Percentiles rank a stretch among this genome's conserved stretches.
Conservation (phyloP, 2,113 vertebrate genomes). For the Lichenostomus cassidix region DNA sequence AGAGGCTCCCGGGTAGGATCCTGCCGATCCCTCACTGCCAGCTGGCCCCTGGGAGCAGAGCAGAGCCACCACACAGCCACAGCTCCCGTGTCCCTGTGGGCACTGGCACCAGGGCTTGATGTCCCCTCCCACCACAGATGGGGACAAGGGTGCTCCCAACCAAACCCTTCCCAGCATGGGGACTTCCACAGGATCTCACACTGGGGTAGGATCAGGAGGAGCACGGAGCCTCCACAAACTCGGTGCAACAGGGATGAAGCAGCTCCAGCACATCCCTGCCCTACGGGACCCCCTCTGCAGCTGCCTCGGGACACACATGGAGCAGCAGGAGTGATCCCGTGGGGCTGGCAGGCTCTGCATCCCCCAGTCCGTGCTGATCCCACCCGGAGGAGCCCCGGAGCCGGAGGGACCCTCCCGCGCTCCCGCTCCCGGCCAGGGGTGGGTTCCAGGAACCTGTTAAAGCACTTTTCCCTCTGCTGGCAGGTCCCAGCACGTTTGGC, state of each 20-base stretch:
- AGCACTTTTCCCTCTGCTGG: slow-evolving; percentile 10
- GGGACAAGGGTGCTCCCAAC: not conserved
- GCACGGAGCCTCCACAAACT: rapidly evolving
- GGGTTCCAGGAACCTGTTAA: slow-evolving; percentile 18
- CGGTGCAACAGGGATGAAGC: rapidly evolving
- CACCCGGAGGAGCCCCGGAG: not conserved
- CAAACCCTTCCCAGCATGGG: not conserved
- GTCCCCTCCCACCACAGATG: no score
- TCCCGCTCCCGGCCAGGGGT: not conserved
- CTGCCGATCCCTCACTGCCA: not conserved
- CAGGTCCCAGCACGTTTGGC: slow-evolving; percentile 24
- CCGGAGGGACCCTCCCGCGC: rapidly evolving
- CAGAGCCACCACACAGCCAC: rapidly evolving
- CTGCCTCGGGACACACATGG: rapidly evolving
- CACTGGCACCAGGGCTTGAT: rapidly evolving
- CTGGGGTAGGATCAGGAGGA: not conserved
- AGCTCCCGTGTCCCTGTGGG: rapidly evolving
- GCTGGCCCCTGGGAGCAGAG: rapidly evolving
- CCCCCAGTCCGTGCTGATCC: not conserved
- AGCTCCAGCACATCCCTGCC: rapidly evolving
- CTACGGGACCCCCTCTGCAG: not conserved
- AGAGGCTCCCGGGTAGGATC: not conserved
- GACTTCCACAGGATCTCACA: not conserved
- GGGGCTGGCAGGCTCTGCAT: not conserved
- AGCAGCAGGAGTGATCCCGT: rapidly evolving